Evolutionary conservation across 2,797 vertebrate species (phyloP).

Genomic region (Danio choprae): DNA sequence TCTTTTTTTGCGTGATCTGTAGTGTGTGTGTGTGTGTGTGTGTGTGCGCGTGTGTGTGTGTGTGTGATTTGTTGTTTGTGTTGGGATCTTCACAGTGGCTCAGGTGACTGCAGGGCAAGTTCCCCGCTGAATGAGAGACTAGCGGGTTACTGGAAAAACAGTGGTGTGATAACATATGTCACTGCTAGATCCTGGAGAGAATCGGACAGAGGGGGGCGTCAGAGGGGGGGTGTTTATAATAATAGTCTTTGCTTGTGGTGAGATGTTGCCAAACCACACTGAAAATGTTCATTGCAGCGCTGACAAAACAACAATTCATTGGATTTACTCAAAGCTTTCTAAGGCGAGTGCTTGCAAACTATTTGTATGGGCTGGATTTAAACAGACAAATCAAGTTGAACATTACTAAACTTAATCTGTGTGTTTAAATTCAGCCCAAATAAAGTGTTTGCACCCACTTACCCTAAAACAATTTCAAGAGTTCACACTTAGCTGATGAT

Average conservation of each 20-base stretch:
- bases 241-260: constrained; percentile 21
- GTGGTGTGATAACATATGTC: constrained; percentile 55
- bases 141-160: constrained; percentile 40
- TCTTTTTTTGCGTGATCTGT: background rate
- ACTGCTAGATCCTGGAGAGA: constrained; percentile 38
- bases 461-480: too few relatives aligned
- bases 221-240: constrained; percentile 19
- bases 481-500: too few relatives aligned
- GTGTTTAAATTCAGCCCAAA: too few relatives aligned
- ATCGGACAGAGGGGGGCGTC: constrained; percentile 40
- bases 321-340: too few relatives aligned
- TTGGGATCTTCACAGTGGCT: background rate
- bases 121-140: constrained; percentile 16
- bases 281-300: constrained; percentile 26
- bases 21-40: constrained; percentile 15
- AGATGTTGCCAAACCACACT: constrained; percentile 7
- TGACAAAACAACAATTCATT: too few relatives aligned
- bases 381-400: too few relatives aligned
- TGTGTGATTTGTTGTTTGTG: constrained; percentile 34
- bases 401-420: too few relatives aligned
- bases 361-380: too few relatives aligned
- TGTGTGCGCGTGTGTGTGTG: too few relatives aligned
- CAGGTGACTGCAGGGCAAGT: constrained; percentile 17
- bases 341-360: too few relatives aligned
- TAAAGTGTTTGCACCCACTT: too few relatives aligned